These are phyloP conservation scores for Pleuronectes platessa DNA, from an alignment of 2,113 vertebrate genomes.

Conservation along the genomic window DNA sequence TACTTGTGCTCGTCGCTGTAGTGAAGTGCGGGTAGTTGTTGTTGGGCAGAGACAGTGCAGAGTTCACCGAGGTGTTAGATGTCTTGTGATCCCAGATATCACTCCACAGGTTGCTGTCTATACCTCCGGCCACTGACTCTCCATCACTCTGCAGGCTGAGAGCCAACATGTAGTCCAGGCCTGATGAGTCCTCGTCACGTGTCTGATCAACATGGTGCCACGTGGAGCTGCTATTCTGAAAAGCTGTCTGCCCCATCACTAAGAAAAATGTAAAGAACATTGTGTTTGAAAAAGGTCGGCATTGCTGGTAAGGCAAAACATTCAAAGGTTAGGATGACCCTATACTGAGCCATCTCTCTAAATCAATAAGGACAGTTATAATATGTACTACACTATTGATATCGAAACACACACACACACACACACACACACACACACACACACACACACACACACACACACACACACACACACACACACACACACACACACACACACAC, in stretches of 20 bases:
- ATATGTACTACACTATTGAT: too few species aligned
- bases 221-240: constrained; percentile 60
- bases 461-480: too few species aligned
- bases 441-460: too few species aligned
- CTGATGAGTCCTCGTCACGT: constrained; percentile 79
- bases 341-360: too few species aligned
- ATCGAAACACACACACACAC: too few species aligned
- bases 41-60: constrained; percentile 57
- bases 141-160: constrained; percentile 89
- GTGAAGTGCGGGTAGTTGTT: constrained; percentile 70
- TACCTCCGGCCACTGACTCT: constrained; percentile 65
- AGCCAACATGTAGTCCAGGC: constrained; percentile 90
- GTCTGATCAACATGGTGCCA: constrained; percentile 66
- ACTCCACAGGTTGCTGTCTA: constrained; percentile 72
- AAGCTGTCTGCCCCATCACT: constrained; percentile 75
- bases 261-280: not conserved
- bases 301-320: too few species aligned
- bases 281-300: too few species aligned
- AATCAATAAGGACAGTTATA: too few species aligned
- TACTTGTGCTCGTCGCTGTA: constrained; percentile 42
- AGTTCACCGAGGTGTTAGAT: constrained; percentile 43
- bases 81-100: constrained; percentile 78
- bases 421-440: too few species aligned
- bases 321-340: too few species aligned
- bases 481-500: too few species aligned